These are phyloP conservation scores for Nephrocerus scutellatus DNA, from an alignment of 2,888 invertebrate genomes.

Conservation along the genomic window DNA sequence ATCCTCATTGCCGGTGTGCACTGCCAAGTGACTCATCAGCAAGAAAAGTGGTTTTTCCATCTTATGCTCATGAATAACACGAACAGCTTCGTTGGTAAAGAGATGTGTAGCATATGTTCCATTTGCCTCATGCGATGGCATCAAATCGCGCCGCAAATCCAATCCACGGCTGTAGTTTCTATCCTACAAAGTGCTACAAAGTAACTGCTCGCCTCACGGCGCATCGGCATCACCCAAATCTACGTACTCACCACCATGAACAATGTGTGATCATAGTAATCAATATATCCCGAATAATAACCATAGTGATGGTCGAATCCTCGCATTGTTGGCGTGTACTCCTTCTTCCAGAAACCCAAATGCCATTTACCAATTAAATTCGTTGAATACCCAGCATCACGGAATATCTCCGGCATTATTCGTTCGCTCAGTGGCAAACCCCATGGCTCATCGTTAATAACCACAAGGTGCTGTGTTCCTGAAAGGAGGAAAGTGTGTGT, in stretches of 20 bases:
- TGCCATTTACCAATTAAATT: slow-evolving; percentile 90
- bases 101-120: slow-evolving; percentile 64
- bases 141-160: slow-evolving; percentile 50
- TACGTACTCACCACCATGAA: slow-evolving; percentile 44
- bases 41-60: slow-evolving; percentile 63
- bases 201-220: too few relatives aligned
- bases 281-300: slow-evolving; percentile 74
- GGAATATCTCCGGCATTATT: slow-evolving; percentile 62
- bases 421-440: slow-evolving; percentile 63
- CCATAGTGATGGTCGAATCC: slow-evolving; percentile 81
- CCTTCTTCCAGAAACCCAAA: slow-evolving; percentile 65
- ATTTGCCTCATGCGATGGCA: slow-evolving; percentile 51
- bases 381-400: slow-evolving; percentile 70
- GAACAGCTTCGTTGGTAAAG: slow-evolving; percentile 59
- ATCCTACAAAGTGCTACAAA: slow-evolving; percentile 22
- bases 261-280: slow-evolving; percentile 67
- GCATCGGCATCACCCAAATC: too few relatives aligned
- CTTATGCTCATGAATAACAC: slow-evolving; percentile 57
- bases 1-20: slow-evolving; percentile 69
- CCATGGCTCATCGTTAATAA: slow-evolving; percentile 62
- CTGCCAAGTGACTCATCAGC: slow-evolving; percentile 72
- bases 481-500: background rate
- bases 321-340: slow-evolving; percentile 59
- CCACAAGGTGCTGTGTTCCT: slow-evolving; percentile 69
- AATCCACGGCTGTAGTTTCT: slow-evolving; percentile 45